Base-by-base conservation (phyloP, 2,797 vertebrate species). In the Xiphophorus birchmanni region DNA sequence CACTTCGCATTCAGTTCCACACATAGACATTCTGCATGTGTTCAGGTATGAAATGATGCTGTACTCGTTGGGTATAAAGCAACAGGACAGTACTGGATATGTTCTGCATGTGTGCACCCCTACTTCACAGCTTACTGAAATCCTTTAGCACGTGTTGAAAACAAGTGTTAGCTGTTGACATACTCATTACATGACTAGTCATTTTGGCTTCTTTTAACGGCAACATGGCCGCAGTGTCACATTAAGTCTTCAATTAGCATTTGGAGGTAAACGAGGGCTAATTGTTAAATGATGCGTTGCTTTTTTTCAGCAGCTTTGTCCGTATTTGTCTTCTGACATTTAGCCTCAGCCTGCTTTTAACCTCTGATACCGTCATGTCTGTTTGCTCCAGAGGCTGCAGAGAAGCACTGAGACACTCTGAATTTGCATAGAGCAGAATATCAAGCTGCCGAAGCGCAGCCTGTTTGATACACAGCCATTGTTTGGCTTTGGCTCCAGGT, bases 401-500 rank as follows among this genome's bases (percentile, higher is more conserved):
- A 80, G 42, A 45, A 71, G 73, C 50, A 40, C 77, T 73, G 10
- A 52, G 42, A 82, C 47, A 37, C 58, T 83, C 71, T 44, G 81
- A 79, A 18, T 80, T 75, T 69, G 65, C 23, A 67, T 67, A 23
- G 72, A 48, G 72, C 54, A 63, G 69, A 82, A 50, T 76, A 74
- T 67, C 50, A 73, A 32, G 48, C 75, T 80, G 74, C 76, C 74
- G 35, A 72, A 58, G 1, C n/a, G 72, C 32, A 80, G 44, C 45
- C 74, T 23, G 79, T 76, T 81, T 80, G 60, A 87, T 32, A 58
- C 60, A 17, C 42, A 78, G 76, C 73, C 82, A 77, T 80, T 82
- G 84, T 77, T 87, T 72, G 37, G 26, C 52, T 74, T 73, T 82
- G 82, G 78, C 82, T 84, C n/a, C 0, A 69, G 74, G 79, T 87